phyloP scores from a whole-genome alignment of 2,797 vertebrate species.

The Spinus pinus region DNA sequence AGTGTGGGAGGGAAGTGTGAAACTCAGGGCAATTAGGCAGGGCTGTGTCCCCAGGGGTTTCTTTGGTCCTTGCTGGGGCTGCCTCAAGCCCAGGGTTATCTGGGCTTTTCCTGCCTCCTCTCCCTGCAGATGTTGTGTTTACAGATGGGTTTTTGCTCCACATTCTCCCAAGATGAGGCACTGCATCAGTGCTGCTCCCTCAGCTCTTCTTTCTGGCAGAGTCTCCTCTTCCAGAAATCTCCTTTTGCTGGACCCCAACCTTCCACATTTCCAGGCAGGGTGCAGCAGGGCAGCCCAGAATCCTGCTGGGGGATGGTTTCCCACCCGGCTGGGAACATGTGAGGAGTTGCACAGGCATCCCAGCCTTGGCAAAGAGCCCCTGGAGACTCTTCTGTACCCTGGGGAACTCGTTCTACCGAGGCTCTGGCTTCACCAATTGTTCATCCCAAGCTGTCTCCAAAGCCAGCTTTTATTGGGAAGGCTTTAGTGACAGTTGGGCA shows the following conservation, averaged over 20 bases:
- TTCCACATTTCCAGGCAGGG: accelerated
- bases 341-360: accelerated
- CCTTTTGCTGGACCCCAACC: not conserved
- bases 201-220: not conserved
- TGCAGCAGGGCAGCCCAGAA: not conserved
- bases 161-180: accelerated
- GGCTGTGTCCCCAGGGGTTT: not conserved
- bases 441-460: not conserved
- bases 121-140: not conserved
- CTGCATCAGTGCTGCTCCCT: accelerated
- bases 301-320: not conserved
- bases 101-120: not conserved
- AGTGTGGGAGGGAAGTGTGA: not conserved
- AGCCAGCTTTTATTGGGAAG: constrained; percentile 16
- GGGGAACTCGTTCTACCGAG: not conserved
- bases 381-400: not conserved
- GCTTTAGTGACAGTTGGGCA: not conserved
- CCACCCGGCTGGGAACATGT: accelerated
- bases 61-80: not conserved
- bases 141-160: not conserved
- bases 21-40: not conserved
- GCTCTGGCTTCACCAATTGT: not conserved
- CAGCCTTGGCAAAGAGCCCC: not conserved
- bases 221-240: not conserved
- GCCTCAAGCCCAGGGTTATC: not conserved